phyloP scores from a whole-genome alignment of 2,888 invertebrate species.

The Melanostoma mellinum region DNA sequence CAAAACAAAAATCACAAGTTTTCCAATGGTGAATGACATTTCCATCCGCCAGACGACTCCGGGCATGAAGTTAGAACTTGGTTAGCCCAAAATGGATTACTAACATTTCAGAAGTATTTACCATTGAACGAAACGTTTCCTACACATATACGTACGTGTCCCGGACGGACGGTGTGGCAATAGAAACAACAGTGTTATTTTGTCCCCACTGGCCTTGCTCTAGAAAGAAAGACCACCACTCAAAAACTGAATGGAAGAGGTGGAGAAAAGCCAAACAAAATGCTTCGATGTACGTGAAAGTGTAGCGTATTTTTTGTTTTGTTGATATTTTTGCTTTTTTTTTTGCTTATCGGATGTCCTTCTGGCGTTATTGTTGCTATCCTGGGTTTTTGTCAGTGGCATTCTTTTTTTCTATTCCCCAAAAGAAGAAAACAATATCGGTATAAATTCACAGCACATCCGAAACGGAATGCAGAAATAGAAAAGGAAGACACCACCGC shows the following conservation, averaged over 20 bases:
- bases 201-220: constrained; percentile 43
- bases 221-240: constrained; percentile 34
- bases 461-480: constrained; percentile 57
- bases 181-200: constrained; percentile 49
- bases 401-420: constrained; percentile 4
- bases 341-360: constrained; percentile 31
- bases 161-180: background rate
- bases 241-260: constrained; percentile 48
- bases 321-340: constrained; percentile 2
- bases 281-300: constrained; percentile 53
- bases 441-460: constrained; percentile 67
- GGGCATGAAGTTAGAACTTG: constrained; percentile 55
- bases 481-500: constrained; percentile 17
- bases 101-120: constrained; percentile 60
- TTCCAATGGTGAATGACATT: constrained; percentile 43
- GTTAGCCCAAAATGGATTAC: constrained; percentile 67
- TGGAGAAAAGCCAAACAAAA: constrained; percentile 58
- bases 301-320: constrained; percentile 46
- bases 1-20: constrained; percentile 20
- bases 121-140: constrained; percentile 42
- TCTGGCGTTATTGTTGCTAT: constrained; percentile 26
- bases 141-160: constrained; percentile 11
- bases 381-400: constrained; percentile 13
- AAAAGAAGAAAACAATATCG: constrained; percentile 46
- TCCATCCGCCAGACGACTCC: constrained; percentile 48